A percentile compares a stretch with the other conserved stretches of the same genome.
Conservation (phyloP, 30 jellyfish, hydroid and myxozoan genomes). For the Cassiopea xamachana region DNA sequence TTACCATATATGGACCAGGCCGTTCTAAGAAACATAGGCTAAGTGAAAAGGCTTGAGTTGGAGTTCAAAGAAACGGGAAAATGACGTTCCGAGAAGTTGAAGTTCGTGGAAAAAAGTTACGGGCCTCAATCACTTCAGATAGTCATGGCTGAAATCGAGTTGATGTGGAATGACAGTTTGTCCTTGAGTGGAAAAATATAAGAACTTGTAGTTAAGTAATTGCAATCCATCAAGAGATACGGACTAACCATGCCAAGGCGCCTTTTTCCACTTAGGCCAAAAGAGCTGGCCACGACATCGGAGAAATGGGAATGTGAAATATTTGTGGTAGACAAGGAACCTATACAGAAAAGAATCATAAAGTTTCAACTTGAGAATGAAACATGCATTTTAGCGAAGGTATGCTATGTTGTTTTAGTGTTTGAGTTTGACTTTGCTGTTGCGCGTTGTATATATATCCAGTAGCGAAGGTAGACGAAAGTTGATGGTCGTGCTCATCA, state of each 20-base stretch:
- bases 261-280: conserved; percentile 40
- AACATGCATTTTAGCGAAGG: conserved; percentile 9
- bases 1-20: background rate
- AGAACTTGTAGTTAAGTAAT: too few species aligned
- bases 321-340: conserved; percentile 34
- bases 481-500: too few species aligned
- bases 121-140: background rate
- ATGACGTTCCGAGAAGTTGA: background rate
- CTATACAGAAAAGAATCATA: conserved; percentile 22
- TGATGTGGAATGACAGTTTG: background rate
- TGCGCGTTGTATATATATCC: too few species aligned
- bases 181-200: background rate
- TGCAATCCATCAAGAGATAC: background rate
- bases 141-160: background rate
- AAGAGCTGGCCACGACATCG: conserved; percentile 12
- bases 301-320: conserved; percentile 35
- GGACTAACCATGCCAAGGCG: conserved; percentile 32
- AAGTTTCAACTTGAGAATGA: conserved; percentile 11
- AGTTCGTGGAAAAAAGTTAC: background rate
- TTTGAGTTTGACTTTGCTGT: too few species aligned
- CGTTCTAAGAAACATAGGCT: background rate
- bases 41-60: background rate
- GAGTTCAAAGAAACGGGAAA: background rate
- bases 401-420: background rate
- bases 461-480: too few species aligned